phyloP scores from a whole-genome alignment of 2,888 invertebrate genomes.

The Xanthorhoe designata region DNA sequence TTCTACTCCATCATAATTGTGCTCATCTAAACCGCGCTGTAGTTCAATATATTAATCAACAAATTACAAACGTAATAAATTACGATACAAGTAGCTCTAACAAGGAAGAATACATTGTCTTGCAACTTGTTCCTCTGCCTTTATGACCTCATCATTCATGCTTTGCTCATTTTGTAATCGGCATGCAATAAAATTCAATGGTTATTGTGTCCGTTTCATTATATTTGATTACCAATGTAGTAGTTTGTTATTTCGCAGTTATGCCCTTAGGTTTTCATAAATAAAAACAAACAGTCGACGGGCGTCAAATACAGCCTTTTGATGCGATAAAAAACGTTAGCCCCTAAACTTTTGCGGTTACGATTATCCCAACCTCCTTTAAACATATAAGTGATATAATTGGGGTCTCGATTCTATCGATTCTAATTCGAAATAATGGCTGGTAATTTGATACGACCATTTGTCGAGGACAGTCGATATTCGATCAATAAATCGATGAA shows the following conservation, averaged over 20 bases:
- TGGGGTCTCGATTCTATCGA: constrained; percentile 83
- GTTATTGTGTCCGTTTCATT: constrained; percentile 68
- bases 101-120: constrained; percentile 65
- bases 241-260: constrained; percentile 30
- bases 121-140: constrained; percentile 41
- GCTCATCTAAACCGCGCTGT: not conserved
- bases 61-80: constrained; percentile 31
- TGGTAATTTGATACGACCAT: constrained; percentile 82
- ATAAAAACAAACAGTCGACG: constrained; percentile 54
- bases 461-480: constrained; percentile 84
- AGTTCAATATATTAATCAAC: constrained; percentile 30
- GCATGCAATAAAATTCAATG: constrained; percentile 70
- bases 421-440: constrained; percentile 84
- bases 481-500: constrained; percentile 85
- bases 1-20: constrained; percentile 13
- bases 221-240: constrained; percentile 59
- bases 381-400: constrained; percentile 86
- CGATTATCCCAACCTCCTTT: constrained; percentile 82
- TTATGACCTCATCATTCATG: constrained; percentile 77
- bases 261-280: constrained; percentile 32
- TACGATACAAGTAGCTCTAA: constrained; percentile 34
- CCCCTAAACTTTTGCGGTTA: constrained; percentile 69
- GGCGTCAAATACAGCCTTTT: constrained; percentile 49
- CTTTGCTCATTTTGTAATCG: constrained; percentile 72
- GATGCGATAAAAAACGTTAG: constrained; percentile 47